Evolutionary conservation across 1,140 invertebrate genomes (phyloP).

Genomic region (Papilio helenus): DNA sequence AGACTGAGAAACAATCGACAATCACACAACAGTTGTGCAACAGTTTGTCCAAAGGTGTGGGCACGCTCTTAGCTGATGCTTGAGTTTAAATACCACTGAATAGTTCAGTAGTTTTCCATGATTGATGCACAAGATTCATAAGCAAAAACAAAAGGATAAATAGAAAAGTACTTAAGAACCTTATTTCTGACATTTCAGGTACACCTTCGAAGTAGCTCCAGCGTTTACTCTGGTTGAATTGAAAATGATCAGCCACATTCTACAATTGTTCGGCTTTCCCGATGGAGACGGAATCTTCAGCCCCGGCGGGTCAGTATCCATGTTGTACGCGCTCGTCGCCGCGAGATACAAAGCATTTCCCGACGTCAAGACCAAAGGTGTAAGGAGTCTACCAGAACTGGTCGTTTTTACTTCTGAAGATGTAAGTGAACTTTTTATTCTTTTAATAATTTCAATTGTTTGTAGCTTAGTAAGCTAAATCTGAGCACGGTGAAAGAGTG

Average conservation of each 20-base stretch:
- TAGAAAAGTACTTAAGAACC: slow-evolving; percentile 1
- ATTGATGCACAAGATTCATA: not conserved
- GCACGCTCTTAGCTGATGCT: too few relatives aligned
- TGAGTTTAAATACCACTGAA: too few relatives aligned
- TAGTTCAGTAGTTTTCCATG: too few relatives aligned
- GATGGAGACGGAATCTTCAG: slow-evolving; percentile 89
- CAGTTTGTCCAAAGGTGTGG: too few relatives aligned
- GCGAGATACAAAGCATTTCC: slow-evolving; percentile 91
- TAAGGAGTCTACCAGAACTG: slow-evolving; percentile 84
- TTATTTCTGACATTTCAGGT: slow-evolving; percentile 75
- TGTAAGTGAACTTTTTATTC: slow-evolving; percentile 71
- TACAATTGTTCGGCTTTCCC: slow-evolving; percentile 86
- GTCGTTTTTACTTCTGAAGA: slow-evolving; percentile 90
- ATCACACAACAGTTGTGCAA: too few relatives aligned
- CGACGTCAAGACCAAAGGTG: slow-evolving; percentile 88
- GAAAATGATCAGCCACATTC: slow-evolving; percentile 85
- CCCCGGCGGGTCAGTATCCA: slow-evolving; percentile 94
- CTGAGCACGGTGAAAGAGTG: too few relatives aligned
- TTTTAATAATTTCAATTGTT: too few relatives aligned
- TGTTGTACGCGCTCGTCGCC: slow-evolving; percentile 90
- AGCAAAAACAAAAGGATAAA: not conserved
- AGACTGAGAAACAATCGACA: too few relatives aligned
- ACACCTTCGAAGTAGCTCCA: slow-evolving; percentile 91
- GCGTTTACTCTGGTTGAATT: slow-evolving; percentile 89
- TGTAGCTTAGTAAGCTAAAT: too few relatives aligned